Conservation (phyloP, 2,113 vertebrate species). For the human region GRCh38 chr1:63295501-63296000, state of each 20-base stretch:
- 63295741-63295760: background rate
- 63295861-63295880: no score
- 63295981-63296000: no score
- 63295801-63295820: background rate
- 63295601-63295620: background rate
- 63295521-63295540: background rate
- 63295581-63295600: background rate
- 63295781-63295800: background rate
- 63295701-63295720: background rate
- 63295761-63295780: background rate
- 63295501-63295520: no score
- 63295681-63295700: constrained; percentile 15
- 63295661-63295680: background rate
- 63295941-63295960: no score
- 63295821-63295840: background rate
- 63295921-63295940: no score
- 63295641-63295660: background rate
- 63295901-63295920: no score
- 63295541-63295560: background rate
- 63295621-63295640: background rate
- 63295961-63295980: no score
- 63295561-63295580: background rate
- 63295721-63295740: background rate
- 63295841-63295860: no score
- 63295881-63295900: no score